Evolutionary conservation across 2,113 vertebrate species (phyloP).

Genomic region (Lethenteron camtschaticum): DNA sequence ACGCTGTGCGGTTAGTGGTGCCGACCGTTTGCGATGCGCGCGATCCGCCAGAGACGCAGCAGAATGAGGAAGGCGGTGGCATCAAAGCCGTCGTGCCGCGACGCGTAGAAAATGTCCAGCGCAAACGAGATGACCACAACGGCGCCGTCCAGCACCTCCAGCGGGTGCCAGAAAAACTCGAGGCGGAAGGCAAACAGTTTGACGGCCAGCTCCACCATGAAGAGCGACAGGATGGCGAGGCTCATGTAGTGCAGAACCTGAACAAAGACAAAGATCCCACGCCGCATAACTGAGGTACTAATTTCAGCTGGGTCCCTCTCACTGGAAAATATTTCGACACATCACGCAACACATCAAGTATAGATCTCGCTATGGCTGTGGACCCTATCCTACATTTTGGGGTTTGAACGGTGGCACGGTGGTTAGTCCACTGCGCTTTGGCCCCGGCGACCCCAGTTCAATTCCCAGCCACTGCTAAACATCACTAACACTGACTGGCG

Average conservation of each 20-base stretch:
- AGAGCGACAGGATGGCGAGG: constrained; percentile 51
- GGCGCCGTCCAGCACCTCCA: constrained; percentile 60
- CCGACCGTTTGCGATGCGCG: constrained; percentile 69
- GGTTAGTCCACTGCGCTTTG: no score
- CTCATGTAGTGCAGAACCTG: constrained; percentile 79
- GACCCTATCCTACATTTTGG: no score
- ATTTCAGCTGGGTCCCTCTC: no score
- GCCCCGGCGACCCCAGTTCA: no score
- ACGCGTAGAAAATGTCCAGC: constrained; percentile 46
- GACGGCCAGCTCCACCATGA: constrained; percentile 52
- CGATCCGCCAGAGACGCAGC: constrained; percentile 78
- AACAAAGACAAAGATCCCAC: not conserved
- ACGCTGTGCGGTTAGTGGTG: no score
- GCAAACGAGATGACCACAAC: constrained; percentile 64
- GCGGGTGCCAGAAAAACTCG: constrained; percentile 83
- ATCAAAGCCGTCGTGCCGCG: constrained; percentile 46
- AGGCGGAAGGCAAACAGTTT: constrained; percentile 50
- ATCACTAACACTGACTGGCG: no score
- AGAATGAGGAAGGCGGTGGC: constrained; percentile 62
- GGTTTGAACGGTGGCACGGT: no score
- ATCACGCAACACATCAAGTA: no score
- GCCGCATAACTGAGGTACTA: no score
- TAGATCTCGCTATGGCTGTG: no score
- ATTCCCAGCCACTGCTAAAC: no score
- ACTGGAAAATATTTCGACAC: no score